These are phyloP conservation scores for Cinclus cinclus DNA, from an alignment of 2,113 vertebrate genomes.

Conservation along the genomic window DNA sequence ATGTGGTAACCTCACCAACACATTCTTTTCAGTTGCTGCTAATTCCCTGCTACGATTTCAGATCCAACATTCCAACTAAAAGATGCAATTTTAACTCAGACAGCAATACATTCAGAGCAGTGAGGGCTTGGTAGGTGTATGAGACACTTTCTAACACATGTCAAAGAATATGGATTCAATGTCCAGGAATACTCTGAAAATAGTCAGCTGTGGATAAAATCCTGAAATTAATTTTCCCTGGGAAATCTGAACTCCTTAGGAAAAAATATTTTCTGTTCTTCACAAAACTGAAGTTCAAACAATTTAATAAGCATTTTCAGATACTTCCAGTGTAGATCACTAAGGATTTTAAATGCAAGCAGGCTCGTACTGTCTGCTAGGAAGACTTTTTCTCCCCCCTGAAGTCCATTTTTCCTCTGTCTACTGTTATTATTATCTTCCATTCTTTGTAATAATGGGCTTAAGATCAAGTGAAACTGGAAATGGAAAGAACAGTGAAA, in stretches of 20 bases:
- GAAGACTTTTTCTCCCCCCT: background rate
- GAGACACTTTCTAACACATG: background rate
- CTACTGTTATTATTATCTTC: constrained; percentile 49
- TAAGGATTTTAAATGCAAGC: background rate
- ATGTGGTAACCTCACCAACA: background rate
- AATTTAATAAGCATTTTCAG: constrained; percentile 4
- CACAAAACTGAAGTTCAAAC: background rate
- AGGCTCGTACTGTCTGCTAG: background rate
- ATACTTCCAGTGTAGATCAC: background rate
- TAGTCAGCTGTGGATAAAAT: background rate
- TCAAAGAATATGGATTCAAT: background rate
- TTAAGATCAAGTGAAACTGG: constrained; percentile 68
- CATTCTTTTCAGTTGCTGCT: background rate
- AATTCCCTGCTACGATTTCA: background rate
- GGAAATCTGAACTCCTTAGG: background rate
- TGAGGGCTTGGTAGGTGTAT: background rate
- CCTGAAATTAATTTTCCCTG: background rate
- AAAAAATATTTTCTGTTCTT: background rate
- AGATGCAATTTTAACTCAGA: background rate
- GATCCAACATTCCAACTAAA: background rate
- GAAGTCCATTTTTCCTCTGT: constrained; percentile 8
- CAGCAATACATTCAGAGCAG: background rate
- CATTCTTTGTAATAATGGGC: constrained; percentile 57
- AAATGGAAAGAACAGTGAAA: constrained; percentile 61
- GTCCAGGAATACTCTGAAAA: background rate